Conservation (phyloP, 2,113 vertebrate species). For the Phodopus roborovskii region DNA sequence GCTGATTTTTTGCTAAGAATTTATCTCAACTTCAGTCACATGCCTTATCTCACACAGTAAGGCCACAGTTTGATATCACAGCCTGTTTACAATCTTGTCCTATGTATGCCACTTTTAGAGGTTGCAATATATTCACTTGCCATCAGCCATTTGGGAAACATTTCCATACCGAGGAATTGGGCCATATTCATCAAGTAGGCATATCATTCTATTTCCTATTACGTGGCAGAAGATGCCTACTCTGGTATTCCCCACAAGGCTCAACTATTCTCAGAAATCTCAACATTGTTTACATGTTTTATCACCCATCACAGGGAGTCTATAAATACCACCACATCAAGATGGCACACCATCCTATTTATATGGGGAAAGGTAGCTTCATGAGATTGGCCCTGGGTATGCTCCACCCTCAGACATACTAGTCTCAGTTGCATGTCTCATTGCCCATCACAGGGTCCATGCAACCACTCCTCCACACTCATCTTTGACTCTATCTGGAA, state of each 20-base stretch:
- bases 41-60: too few relatives aligned
- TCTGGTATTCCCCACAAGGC: too few relatives aligned
- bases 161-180: neutral
- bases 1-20: neutral
- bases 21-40: neutral
- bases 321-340: neutral
- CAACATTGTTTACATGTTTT: neutral
- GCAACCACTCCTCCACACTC: neutral
- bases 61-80: neutral
- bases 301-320: neutral
- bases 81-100: neutral
- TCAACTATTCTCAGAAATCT: neutral
- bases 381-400: neutral
- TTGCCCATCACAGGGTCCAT: neutral
- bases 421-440: too few relatives aligned
- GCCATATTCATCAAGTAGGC: neutral
- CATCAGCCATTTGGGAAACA: neutral
- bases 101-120: neutral
- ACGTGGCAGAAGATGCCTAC: neutral
- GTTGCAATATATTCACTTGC: neutral
- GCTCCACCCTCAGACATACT: neutral
- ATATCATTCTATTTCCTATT: neutral
- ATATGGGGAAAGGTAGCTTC: neutral
- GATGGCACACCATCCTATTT: neutral
- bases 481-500: neutral